Base-by-base conservation (phyloP, 2,113 vertebrate genomes). In the Ophiodon elongatus region DNA sequence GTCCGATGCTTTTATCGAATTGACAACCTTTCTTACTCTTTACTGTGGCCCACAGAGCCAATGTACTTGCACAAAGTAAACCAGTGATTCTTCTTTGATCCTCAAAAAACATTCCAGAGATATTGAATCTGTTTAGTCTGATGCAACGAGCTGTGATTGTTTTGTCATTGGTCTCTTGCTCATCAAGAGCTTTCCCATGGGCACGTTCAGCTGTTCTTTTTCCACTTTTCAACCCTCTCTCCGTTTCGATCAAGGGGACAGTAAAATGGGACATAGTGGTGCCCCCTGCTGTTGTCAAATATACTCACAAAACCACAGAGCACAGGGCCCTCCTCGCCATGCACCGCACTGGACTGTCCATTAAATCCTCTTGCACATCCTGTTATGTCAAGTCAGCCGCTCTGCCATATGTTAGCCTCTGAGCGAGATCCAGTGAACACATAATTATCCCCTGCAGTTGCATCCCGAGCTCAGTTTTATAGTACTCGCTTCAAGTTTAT, bases 251-350 rank as follows among this genome's bases (percentile, higher is more conserved):
- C 10, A 56, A 17, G 1, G 19, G 62, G 52, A 57, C 59, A 60
- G 25, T 50, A 65, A 71, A 82, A 70, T 19, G 57, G 82, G 54
- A 77, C 73, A 25, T 7, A 67, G 66, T 89, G 73, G 82, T 50
- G 89, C 91, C 91, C 89, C 82, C 91, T 94, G 80, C 89, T 91
- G 93, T 77, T 81, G 70, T 76, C 84, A 89, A 63, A 83, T 45
- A 83, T 39, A 70, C 33, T 79, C 54, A 72, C 84, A n/a, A 92
- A 57, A 71, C 39, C 82, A 77, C 52, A 54, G 52, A 56, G 68
- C 57, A 52, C 64, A 45, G 27, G 11, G 39, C 33, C 19, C 54
- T n/a, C 8, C 64, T 67, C 31, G 2, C 27, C 39, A 37, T 17
- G 14, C 78, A 54, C 60, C 71, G 83, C 83, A 68, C 43, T 10